Base-by-base conservation (phyloP, 1,140 invertebrate genomes). In the Zaprionus vittiger region DNA sequence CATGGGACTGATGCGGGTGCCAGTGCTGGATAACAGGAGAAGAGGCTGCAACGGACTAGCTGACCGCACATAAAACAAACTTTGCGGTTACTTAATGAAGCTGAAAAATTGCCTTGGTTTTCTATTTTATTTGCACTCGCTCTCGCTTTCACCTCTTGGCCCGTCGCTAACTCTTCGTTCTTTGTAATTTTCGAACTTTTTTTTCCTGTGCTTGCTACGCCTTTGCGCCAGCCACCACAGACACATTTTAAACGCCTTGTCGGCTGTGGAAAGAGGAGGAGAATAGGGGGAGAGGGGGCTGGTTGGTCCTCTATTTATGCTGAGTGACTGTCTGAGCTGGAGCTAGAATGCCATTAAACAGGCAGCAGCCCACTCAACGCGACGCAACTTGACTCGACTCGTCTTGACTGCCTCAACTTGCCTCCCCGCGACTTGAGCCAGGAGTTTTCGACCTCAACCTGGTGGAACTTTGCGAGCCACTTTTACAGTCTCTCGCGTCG, bases 31-130 rank as follows among this genome's bases (percentile, higher is more conserved):
- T 9, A 17, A 9, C 7, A n/a, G 7, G 41, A 38, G 12, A 15
- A 38, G 37, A n/a, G n/a, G 41, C 59, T 41, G 31, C 20, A 22
- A 24, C 31, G 38, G 34, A 17, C 37, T 38, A 72, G 69, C 72
- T 76, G 49, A 76, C 80, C 73, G 76, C 81, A 80, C 69, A 83
- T 83, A 80, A 83, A 83, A 82, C 77, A 83, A 83, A 83, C 81
- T 83, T 83, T 83, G 81, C 73, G 80, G 81, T 79, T 80, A 83
- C 77, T 82, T 83, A 83, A 83, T 83, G 80, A 83, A 83, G 81
- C 81, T 83, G 81, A 83, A 83, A 83, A 83, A 83, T 81, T 82
- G 77, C 80, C 61, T 83, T 65, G 76, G 80, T 73, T 82, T 83
- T 79, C 68, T 81, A 81, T 83, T 83, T 81, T 81, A 81, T 83